Base-by-base conservation (phyloP, 37 sponge, comb jelly and placozoan species). In the Agelas oroides region DNA sequence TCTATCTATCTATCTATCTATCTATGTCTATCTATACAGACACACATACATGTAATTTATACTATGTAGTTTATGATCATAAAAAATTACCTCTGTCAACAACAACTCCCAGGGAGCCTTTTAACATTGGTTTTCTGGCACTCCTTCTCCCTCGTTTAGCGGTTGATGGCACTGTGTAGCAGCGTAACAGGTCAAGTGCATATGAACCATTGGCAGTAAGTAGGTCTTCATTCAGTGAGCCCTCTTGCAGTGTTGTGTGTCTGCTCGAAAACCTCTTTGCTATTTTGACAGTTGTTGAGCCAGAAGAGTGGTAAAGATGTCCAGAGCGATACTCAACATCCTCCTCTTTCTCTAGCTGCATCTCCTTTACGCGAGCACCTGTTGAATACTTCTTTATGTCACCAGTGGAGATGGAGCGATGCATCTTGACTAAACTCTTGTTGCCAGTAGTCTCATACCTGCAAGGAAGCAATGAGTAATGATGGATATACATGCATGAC, bases 71-170 rank as follows among this genome's bases (percentile, higher is more conserved):
- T n/a, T n/a, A n/a, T n/a, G n/a, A n/a, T n/a, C n/a, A n/a, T n/a
- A n/a, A n/a, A n/a, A n/a, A n/a, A n/a, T n/a, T 28, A 62, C 64
- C 5, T 62, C 11, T 62, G 64, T 62, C 64, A 62, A 62, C 28
- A 27, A 27, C 64, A 62, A 13, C 64, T 28, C 13, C 28, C 12
- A 62, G 28, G 11, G 64, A 28, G 64, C 64, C 28, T 13, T 11
- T 28, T 28, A 11, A 6, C 64, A 62, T 62, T 5, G 24, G 24
- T 28, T 5, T 28, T 5, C 5, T 28, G 64, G 24, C 64, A 28
- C 27, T 62, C 27, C 27, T 62, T 62, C 64, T 62, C 28, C 64
- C 27, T 12, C 28, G 3, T 11, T 2, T 62, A n/a, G n/a, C n/a
- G 2, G 28, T 6, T 12, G 2, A 5, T 62, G 64, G 11, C 64